phyloP scores from a whole-genome alignment of 2,113 vertebrate genomes.

The Gallinago undulata region DNA sequence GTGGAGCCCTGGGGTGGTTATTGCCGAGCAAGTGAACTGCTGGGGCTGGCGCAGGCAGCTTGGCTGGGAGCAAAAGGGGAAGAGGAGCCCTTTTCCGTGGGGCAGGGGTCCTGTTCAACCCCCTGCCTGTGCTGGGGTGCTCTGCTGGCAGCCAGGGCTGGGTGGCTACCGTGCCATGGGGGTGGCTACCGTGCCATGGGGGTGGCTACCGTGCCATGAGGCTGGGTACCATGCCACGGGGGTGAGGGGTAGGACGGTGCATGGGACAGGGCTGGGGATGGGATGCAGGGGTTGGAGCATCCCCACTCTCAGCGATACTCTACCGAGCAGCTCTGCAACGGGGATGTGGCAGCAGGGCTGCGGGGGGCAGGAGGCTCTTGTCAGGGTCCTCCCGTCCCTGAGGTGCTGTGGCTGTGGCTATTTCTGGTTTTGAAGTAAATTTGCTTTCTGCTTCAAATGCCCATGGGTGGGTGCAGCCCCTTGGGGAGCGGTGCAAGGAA shows the following conservation, averaged over 20 bases:
- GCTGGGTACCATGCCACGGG: too few species aligned
- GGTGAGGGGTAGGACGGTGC: neutral
- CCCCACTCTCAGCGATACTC: accelerated
- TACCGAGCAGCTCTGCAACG: accelerated
- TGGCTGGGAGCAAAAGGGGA: neutral
- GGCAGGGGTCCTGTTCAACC: neutral
- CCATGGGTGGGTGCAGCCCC: neutral
- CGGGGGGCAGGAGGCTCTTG: neutral
- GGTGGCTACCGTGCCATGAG: neutral
- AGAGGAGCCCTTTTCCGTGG: neutral
- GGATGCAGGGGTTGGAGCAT: neutral
- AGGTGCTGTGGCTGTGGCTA: neutral
- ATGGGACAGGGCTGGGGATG: neutral
- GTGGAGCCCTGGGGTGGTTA: neutral
- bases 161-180: too few species aligned
- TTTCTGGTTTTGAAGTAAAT: neutral
- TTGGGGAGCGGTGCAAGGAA: neutral
- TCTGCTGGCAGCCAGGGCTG: neutral
- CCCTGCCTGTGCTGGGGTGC: neutral
- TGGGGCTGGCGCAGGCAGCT: neutral
- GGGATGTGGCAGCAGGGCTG: neutral
- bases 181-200: neutral
- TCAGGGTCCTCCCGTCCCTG: accelerated
- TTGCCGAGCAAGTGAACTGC: neutral
- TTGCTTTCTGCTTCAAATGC: neutral